phyloP scores from a whole-genome alignment of 2,888 invertebrate genomes.

The Fissipunctia ypsillon region DNA sequence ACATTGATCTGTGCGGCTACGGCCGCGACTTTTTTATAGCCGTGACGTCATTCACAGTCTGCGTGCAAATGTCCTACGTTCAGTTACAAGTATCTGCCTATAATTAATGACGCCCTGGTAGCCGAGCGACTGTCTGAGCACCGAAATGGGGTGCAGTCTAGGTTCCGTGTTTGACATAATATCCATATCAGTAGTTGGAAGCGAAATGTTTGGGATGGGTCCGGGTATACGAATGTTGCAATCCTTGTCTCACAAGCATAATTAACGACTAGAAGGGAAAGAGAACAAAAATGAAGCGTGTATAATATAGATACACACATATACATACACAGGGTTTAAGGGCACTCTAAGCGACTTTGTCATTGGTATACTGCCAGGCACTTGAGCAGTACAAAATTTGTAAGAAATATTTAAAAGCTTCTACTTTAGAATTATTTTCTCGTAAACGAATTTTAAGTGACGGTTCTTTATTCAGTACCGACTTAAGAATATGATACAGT shows the following conservation, averaged over 20 bases:
- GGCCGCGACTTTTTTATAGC: too few relatives aligned
- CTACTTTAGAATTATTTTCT: not conserved
- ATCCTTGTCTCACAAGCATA: slow-evolving; percentile 12
- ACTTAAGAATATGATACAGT: too few relatives aligned
- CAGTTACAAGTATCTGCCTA: not conserved
- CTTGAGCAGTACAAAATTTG: too few relatives aligned
- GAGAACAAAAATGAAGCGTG: slow-evolving; percentile 9
- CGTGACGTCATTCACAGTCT: not conserved
- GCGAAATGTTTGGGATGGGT: not conserved
- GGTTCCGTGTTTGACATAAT: slow-evolving; percentile 13
- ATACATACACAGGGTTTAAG: too few relatives aligned
- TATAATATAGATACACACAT: too few relatives aligned
- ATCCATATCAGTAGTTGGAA: too few relatives aligned
- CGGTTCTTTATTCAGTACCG: not conserved
- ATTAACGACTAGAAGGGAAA: not conserved
- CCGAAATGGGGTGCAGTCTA: slow-evolving; percentile 1
- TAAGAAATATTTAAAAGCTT: too few relatives aligned
- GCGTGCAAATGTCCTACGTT: not conserved
- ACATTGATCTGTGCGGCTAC: too few relatives aligned
- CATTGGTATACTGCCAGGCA: slow-evolving; percentile 17
- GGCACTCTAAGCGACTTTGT: not conserved
- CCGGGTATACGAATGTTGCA: not conserved
- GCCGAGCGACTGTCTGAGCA: not conserved
- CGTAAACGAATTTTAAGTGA: not conserved
- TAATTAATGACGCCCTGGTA: not conserved